phyloP scores from a whole-genome alignment of 1,140 invertebrate species.

The Adoxophyes honmai region DNA sequence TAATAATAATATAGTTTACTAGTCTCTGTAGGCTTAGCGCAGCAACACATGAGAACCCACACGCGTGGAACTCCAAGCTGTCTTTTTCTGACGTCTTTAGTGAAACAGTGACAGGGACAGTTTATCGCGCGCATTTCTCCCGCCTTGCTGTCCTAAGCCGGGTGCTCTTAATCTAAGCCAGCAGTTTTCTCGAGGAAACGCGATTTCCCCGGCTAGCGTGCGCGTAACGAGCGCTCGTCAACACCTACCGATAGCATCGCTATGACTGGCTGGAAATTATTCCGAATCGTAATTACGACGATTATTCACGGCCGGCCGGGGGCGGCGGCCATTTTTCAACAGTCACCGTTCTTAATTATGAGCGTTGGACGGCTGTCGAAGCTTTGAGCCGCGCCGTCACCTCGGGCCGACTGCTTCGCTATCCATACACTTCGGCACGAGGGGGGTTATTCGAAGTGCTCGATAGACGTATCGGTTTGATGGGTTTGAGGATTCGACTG shows the following conservation, averaged over 20 bases:
- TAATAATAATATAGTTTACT: too few species aligned
- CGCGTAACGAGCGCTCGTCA: constrained; percentile 72
- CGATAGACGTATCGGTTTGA: too few species aligned
- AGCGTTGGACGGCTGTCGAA: constrained; percentile 72
- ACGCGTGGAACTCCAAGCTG: too few species aligned
- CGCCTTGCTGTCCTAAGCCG: too few species aligned
- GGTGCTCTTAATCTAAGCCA: too few species aligned
- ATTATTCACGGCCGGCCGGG: constrained; percentile 76
- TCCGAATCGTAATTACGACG: constrained; percentile 76
- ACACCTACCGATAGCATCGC: constrained; percentile 75
- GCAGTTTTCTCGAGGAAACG: constrained; percentile 42
- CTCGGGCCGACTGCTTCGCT: constrained; percentile 59
- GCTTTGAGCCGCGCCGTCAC: constrained; percentile 74
- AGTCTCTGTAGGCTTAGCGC: too few species aligned
- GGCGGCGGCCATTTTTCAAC: constrained; percentile 76
- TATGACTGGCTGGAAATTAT: constrained; percentile 77
- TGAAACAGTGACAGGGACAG: too few species aligned
- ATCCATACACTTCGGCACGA: constrained; percentile 33
- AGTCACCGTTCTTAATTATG: constrained; percentile 77
- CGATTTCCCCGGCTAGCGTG: constrained; percentile 60
- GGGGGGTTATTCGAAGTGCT: constrained; percentile 33
- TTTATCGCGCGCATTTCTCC: too few species aligned
- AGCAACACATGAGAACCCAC: too few species aligned
- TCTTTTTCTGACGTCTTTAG: too few species aligned
- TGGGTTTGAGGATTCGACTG: too few species aligned